Base-by-base conservation (phyloP, 2,888 invertebrate genomes). In the Tetropium fuscum region DNA sequence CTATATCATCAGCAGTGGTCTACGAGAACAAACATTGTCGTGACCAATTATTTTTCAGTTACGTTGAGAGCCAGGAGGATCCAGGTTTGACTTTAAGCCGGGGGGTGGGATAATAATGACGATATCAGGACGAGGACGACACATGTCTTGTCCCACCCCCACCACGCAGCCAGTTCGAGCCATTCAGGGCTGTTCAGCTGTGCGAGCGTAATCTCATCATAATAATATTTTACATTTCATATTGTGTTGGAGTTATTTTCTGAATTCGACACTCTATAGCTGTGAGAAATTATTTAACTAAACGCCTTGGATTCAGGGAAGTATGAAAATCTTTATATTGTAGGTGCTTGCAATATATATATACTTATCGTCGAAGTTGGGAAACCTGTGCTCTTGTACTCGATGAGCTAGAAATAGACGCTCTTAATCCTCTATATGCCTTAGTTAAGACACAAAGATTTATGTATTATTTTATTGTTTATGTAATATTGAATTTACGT, bases 131-230 rank as follows among this genome's bases (percentile, higher is more conserved):
- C 30, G 20, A 57, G 47, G 57, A 58, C 51, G 49, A 60, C 58
- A 55, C 55, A 58, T 59, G 59, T 64, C 60, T 58, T 58, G 61
- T 64, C 66, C 66, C 56, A 53, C 41, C 43, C 49, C 57, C 59
- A 27, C 54, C 41, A 22, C 36, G 27, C 15, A 22, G 55, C 27
- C 51, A 19, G 51, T 51, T 38, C 36, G 41, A 54, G 58, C 47
- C 60, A 88, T 88, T 86, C 84, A 82, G 82, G 82, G 73, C 84
- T 87, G 85, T 80, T 85, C 87, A 87, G 85, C 84, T 88, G 88
- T 85, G 84, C 83, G 76, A 84, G 80, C 76, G 84, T 89, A 90
- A 90, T 89, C 90, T 84, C 87, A 88, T 90, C 87, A 88, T 82
- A 81, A 81, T 81, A 81, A 82, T 81, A 82, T 80, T 82, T 81